Conservation (phyloP, 2,888 invertebrate species). For the Thera obeliscata region DNA sequence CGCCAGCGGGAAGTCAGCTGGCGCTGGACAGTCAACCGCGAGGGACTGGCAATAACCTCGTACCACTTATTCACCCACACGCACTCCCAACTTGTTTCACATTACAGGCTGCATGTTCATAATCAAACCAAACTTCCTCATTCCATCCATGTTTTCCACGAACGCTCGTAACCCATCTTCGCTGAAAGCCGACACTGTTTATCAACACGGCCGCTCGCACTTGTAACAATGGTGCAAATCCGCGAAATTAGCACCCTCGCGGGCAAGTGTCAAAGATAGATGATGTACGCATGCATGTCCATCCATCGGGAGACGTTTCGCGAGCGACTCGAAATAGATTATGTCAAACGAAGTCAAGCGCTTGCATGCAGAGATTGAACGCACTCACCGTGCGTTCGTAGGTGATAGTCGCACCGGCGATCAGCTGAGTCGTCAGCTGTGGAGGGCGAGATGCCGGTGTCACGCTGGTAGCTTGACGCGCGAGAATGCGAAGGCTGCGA, state of each 20-base stretch:
- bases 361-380: slow-evolving; percentile 77
- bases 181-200: slow-evolving; percentile 78
- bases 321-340: slow-evolving; percentile 79
- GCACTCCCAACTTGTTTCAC: slow-evolving; percentile 51
- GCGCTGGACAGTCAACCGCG: slow-evolving; percentile 46
- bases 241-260: slow-evolving; percentile 61
- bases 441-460: slow-evolving; percentile 58
- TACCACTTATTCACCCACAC: slow-evolving; percentile 40
- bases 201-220: slow-evolving; percentile 71
- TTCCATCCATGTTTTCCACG: slow-evolving; percentile 62
- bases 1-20: slow-evolving; percentile 67
- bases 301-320: slow-evolving; percentile 66
- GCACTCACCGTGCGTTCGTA: slow-evolving; percentile 82
- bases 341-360: slow-evolving; percentile 66
- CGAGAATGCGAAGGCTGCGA: slow-evolving; percentile 28
- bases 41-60: slow-evolving; percentile 32
- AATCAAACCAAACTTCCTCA: slow-evolving; percentile 61
- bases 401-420: slow-evolving; percentile 66
- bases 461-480: slow-evolving; percentile 51
- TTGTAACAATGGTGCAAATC: slow-evolving; percentile 60
- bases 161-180: slow-evolving; percentile 57
- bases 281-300: slow-evolving; percentile 61
- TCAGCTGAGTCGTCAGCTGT: slow-evolving; percentile 76
- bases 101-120: slow-evolving; percentile 57
- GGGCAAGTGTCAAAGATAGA: slow-evolving; percentile 55